These are phyloP conservation scores for Cotesia glomerata DNA, from an alignment of 1,140 invertebrate genomes.

Conservation along the genomic window DNA sequence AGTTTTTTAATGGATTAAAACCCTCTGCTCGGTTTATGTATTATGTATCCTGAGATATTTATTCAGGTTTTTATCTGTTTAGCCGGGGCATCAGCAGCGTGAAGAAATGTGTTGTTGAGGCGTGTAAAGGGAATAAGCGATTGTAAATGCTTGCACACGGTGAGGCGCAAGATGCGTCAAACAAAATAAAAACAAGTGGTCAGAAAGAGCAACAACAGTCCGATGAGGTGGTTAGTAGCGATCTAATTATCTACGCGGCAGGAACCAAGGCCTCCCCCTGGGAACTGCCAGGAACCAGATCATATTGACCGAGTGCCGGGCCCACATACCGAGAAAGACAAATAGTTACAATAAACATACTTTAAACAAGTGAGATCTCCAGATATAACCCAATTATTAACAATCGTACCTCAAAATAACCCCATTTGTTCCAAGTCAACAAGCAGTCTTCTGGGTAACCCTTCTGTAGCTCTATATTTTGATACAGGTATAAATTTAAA, in stretches of 20 bases:
- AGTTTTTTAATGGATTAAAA: too few species aligned
- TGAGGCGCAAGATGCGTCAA: constrained; percentile 49
- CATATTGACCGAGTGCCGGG: constrained; percentile 22
- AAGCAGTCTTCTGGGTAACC: too few species aligned
- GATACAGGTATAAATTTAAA: too few species aligned
- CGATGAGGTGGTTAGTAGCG: constrained; percentile 53
- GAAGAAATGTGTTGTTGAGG: constrained; percentile 22
- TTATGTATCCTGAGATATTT: constrained; percentile 10
- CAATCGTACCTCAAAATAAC: neutral
- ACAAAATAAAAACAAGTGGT: neutral
- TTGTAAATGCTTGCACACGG: constrained; percentile 28
- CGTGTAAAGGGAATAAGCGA: constrained; percentile 40
- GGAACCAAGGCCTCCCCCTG: constrained; percentile 52
- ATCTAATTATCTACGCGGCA: constrained; percentile 59
- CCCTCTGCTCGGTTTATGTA: too few species aligned
- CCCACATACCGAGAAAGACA: constrained; percentile 2
- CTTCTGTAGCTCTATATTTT: too few species aligned
- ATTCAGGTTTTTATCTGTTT: neutral
- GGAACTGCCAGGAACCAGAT: constrained; percentile 47
- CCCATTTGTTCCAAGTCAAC: too few species aligned
- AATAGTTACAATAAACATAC: too few species aligned
- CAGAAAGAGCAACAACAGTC: too few species aligned
- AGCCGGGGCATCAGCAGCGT: neutral
- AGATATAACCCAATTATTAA: neutral
- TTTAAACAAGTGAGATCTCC: too few species aligned